Evolutionary conservation across 2,797 vertebrate species (phyloP).

Genomic region (Aselliscus stoliczkanus): DNA sequence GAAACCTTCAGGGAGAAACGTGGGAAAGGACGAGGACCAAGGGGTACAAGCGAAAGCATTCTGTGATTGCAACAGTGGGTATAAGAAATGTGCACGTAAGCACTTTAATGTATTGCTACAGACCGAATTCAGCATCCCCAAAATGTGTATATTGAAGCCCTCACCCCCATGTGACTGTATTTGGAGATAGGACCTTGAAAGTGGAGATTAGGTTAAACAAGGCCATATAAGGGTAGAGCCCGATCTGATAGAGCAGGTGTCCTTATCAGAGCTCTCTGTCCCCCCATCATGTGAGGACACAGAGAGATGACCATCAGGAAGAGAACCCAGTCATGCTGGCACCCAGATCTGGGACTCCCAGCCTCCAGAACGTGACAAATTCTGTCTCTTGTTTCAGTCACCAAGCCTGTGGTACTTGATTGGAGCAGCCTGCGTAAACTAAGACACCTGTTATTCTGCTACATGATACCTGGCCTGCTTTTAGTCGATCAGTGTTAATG

Average conservation of each 20-base stretch:
- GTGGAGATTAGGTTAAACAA: background rate
- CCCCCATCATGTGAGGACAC: background rate
- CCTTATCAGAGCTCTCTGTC: background rate
- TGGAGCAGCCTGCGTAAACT: no score
- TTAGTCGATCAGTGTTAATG: background rate
- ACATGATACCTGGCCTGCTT: background rate
- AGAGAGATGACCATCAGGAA: accelerated
- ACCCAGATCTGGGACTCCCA: background rate
- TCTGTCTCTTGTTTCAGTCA: background rate
- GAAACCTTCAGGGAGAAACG: background rate
- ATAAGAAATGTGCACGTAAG: background rate
- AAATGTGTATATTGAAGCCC: background rate
- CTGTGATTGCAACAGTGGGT: accelerated
- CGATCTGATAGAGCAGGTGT: background rate
- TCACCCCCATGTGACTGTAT: background rate
- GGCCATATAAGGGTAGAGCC: background rate
- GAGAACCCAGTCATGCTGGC: background rate
- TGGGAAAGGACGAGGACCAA: accelerated
- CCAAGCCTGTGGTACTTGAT: background rate
- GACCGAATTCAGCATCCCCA: background rate
- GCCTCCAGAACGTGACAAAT: background rate
- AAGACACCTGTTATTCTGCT: background rate
- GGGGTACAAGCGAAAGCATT: background rate
- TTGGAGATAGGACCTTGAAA: background rate
- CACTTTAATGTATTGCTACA: accelerated